Percentiles rank a stretch among this genome's conserved stretches.
These are phyloP conservation scores for Drosophila burlai DNA, from an alignment of 1,140 invertebrate species.

Conservation along the genomic window DNA sequence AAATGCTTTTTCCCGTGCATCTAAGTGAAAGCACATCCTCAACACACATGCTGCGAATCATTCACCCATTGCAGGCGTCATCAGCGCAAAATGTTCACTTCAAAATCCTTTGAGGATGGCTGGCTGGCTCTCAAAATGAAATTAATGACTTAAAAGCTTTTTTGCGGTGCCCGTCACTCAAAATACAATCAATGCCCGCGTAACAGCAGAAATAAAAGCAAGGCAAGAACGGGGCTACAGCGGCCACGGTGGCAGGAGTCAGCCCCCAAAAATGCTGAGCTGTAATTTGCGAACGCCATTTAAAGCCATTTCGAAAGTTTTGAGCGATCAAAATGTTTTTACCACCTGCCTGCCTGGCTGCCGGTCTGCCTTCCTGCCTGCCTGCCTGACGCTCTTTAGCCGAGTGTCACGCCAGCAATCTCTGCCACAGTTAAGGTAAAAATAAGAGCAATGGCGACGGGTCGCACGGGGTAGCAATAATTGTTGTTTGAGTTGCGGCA, in stretches of 20 bases:
- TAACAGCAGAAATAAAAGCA: slow-evolving; percentile 49
- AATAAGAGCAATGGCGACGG: slow-evolving; percentile 1
- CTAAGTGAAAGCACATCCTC: slow-evolving; percentile 2
- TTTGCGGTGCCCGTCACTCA: slow-evolving; percentile 80
- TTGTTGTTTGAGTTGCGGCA: slow-evolving; percentile 81
- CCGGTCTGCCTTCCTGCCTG: background rate
- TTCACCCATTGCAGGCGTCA: slow-evolving; percentile 43
- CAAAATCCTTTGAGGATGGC: slow-evolving; percentile 72
- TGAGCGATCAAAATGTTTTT: slow-evolving; percentile 68
- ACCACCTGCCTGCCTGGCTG: slow-evolving; percentile 37
- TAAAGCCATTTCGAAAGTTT: slow-evolving; percentile 74
- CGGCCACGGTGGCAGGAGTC: background rate
- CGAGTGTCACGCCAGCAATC: slow-evolving; percentile 46
- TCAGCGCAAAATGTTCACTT: slow-evolving; percentile 67
- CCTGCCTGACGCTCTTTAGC: slow-evolving; percentile 17
- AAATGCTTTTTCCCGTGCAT: background rate
- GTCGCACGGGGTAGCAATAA: slow-evolving; percentile 64
- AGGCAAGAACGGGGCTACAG: slow-evolving; percentile 19
- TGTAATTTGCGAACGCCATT: slow-evolving; percentile 67
- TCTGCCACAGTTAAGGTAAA: slow-evolving; percentile 37
- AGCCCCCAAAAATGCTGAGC: slow-evolving; percentile 46
- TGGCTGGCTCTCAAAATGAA: slow-evolving; percentile 67
- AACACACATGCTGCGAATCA: slow-evolving; percentile 8
- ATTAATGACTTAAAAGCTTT: slow-evolving; percentile 83
- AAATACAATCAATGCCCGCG: slow-evolving; percentile 78